Conservation (phyloP, 2,797 vertebrate species). For the Rhadinocentrus ornatus region DNA sequence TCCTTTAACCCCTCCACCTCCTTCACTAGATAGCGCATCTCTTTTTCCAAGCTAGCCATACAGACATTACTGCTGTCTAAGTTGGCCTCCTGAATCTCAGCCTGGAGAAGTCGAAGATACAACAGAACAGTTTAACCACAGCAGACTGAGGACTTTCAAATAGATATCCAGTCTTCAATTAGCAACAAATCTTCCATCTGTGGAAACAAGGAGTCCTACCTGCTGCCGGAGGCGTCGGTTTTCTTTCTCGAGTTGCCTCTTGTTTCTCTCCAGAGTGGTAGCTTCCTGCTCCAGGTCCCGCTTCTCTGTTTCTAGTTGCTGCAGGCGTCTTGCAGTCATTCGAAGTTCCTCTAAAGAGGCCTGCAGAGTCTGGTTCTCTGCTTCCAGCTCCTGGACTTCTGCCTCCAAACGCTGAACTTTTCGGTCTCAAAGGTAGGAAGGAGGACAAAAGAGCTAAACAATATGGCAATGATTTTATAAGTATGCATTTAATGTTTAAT, state of each 20-base stretch:
- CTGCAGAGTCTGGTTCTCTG: constrained; percentile 91
- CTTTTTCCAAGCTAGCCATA: constrained; percentile 89
- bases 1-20: constrained; percentile 89
- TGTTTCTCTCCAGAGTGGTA: constrained; percentile 89
- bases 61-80: constrained; percentile 90
- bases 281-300: constrained; percentile 90
- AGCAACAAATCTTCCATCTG: background rate
- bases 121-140: background rate
- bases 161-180: rapidly evolving
- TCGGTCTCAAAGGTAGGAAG: constrained; percentile 73
- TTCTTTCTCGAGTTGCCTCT: constrained; percentile 93
- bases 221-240: constrained; percentile 92
- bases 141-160: background rate
- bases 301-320: constrained; percentile 90
- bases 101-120: constrained; percentile 45
- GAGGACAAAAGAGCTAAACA: constrained; percentile 1
- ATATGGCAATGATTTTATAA: rapidly evolving
- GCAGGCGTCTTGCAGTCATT: constrained; percentile 88
- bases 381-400: constrained; percentile 90
- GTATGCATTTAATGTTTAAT: background rate
- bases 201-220: constrained; percentile 64
- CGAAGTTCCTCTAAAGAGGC: constrained; percentile 90
- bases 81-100: constrained; percentile 90
- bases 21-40: constrained; percentile 88
- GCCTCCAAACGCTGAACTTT: constrained; percentile 90